A percentile compares a stretch with the other conserved stretches of the same genome.
These are phyloP conservation scores for Clivina fossor DNA, from an alignment of 2,888 invertebrate species.

Conservation along the genomic window DNA sequence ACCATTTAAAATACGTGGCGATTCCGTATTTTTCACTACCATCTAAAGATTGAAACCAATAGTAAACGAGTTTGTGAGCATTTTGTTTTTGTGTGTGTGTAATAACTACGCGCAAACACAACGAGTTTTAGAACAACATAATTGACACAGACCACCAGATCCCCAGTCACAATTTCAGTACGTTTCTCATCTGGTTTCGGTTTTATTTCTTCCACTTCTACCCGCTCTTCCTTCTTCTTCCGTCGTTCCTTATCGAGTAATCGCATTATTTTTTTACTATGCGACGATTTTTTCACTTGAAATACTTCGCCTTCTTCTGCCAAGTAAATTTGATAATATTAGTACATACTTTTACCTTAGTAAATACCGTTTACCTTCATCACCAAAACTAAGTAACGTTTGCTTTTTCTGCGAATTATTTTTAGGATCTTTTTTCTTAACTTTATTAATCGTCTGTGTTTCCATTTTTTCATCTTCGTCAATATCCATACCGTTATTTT, in stretches of 20 bases:
- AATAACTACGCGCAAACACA: conserved; percentile 31
- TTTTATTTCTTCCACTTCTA: conserved; percentile 46
- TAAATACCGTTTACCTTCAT: conserved; percentile 60
- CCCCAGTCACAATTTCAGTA: conserved; percentile 70
- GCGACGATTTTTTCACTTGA: conserved; percentile 93
- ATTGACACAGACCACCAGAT: conserved; percentile 62
- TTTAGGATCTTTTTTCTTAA: conserved; percentile 45
- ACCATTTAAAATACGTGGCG: conserved; percentile 68
- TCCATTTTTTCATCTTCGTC: conserved; percentile 46
- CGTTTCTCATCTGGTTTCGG: conserved; percentile 58
- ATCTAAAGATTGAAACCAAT: conserved; percentile 30
- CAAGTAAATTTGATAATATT: background rate
- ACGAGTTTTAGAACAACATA: conserved; percentile 46
- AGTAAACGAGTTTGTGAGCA: no score
- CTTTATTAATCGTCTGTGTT: conserved; percentile 42
- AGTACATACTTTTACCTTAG: no score
- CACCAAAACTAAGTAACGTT: conserved; percentile 79
- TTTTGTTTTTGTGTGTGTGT: conserved; percentile 16
- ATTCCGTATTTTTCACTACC: conserved; percentile 47
- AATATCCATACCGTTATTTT: conserved; percentile 53
- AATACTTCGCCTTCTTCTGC: conserved; percentile 84
- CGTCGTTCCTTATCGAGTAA: conserved; percentile 77
- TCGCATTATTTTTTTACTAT: conserved; percentile 86
- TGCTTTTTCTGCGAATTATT: conserved; percentile 52
- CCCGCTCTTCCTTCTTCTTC: conserved; percentile 59